Evolutionary conservation across 1,140 invertebrate genomes (phyloP), one percentile per base, ranked within the genome.

Genomic region (Drosophila baimaii): DNA sequence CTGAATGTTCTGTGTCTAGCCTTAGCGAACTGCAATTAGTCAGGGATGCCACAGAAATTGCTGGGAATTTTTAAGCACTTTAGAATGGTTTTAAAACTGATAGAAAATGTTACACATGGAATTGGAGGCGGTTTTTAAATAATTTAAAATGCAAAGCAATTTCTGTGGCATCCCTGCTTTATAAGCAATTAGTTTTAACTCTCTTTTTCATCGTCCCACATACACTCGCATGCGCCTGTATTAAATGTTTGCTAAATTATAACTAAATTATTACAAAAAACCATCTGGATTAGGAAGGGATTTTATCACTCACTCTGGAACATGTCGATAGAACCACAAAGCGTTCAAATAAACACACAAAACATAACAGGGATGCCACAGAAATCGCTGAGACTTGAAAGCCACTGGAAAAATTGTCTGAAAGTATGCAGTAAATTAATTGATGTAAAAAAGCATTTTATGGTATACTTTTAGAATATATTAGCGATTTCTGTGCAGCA

Each of bases 251-350:
- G 51, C 59, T 75, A 75, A 75, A 75, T 63, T 54, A 74, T 74
- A 55, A 58, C 35, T 47, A 58, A 56, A 64, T 33, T 51, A 66
- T 58, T 52, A 70, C 70, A 62, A 47, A 75, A 75, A 65, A 47
- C 47, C 56, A 71, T 61, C 58, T 49, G 43, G 56, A 62, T 54
- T 35, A 37, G 43, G 58, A 39, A 25, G n/a, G 21, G 29, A 49
- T 51, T 68, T 64, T 58, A 63, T 63, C 61, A 58, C 52, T 58
- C 35, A 41, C 61, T 54, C 70, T 66, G 74, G 81, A 86, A 86
- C 56, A 86, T 86, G 83, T 86, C 83, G 83, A 86, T 86, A 86
- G 83, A 86, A 86, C 83, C 83, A 79, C 64, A 72, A 79, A 77
- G 83, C 76, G 83, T 86, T 86, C 83, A 86, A 55, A 57, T 31